Evolutionary conservation across 1,140 invertebrate genomes (phyloP).

Genomic region (Drosophila fuyamai): DNA sequence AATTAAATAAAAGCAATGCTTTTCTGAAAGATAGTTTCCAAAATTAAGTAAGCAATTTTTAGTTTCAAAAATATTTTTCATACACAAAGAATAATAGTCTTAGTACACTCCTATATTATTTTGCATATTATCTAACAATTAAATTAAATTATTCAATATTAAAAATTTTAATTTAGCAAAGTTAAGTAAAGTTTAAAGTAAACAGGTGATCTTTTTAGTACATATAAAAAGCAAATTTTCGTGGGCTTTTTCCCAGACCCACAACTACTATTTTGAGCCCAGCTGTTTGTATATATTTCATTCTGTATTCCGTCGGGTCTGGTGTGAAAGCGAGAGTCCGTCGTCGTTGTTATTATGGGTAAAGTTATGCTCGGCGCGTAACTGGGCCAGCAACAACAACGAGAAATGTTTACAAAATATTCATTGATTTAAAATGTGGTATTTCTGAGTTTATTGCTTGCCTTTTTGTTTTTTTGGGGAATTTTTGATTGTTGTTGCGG

Average conservation of each 20-base stretch:
- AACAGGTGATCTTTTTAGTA: too few relatives aligned
- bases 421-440: constrained; percentile 71
- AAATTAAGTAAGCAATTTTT: too few relatives aligned
- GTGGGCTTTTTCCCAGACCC: background rate
- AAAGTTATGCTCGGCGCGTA: constrained; percentile 57
- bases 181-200: too few relatives aligned
- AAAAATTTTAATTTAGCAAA: too few relatives aligned
- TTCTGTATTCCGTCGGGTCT: constrained; percentile 67
- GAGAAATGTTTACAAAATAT: constrained; percentile 71
- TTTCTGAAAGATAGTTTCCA: too few relatives aligned
- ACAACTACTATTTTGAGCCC: background rate
- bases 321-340: constrained; percentile 76
- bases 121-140: too few relatives aligned
- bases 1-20: too few relatives aligned
- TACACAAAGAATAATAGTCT: too few relatives aligned
- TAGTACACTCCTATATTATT: too few relatives aligned
- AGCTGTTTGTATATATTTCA: constrained; percentile 37
- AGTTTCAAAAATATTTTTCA: too few relatives aligned
- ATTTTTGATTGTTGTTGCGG: constrained; percentile 20
- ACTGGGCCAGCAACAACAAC: constrained; percentile 51
- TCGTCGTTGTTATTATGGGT: constrained; percentile 45
- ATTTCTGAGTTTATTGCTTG: constrained; percentile 35
- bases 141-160: too few relatives aligned
- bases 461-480: constrained; percentile 28
- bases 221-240: too few relatives aligned